Evolutionary conservation across 2,888 invertebrate genomes (phyloP).

Genomic region (Synanthedon andrenaeformis): DNA sequence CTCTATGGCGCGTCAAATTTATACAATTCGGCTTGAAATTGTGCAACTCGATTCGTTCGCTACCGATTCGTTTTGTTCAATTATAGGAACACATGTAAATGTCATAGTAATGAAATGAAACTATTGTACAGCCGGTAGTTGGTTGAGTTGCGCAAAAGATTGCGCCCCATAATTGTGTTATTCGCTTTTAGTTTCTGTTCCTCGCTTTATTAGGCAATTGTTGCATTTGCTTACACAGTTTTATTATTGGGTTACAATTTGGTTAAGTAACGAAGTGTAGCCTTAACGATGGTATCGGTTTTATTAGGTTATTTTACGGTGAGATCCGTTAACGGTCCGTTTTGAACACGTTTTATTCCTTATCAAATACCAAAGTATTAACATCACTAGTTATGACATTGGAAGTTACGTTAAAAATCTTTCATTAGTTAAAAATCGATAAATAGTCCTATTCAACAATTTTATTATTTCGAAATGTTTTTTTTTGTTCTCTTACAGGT

Average conservation of each 20-base stretch:
- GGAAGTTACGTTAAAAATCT: too few relatives aligned
- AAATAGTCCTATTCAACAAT: neutral
- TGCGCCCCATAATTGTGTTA: conserved; percentile 14
- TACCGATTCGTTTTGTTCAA: conserved; percentile 48
- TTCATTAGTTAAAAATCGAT: too few relatives aligned
- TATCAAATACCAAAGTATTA: too few relatives aligned
- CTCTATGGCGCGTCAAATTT: neutral
- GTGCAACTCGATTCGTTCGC: conserved; percentile 9
- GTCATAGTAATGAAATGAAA: conserved; percentile 42
- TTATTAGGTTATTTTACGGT: conserved; percentile 14
- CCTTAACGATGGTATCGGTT: conserved; percentile 10
- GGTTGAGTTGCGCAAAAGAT: conserved; percentile 25
- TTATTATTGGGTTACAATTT: conserved; percentile 10
- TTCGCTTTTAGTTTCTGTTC: conserved; percentile 17
- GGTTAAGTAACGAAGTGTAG: conserved; percentile 5
- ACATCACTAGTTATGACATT: too few relatives aligned
- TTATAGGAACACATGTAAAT: conserved; percentile 57
- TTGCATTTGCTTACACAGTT: conserved; percentile 21
- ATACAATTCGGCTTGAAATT: neutral
- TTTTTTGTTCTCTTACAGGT: neutral
- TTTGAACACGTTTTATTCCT: too few relatives aligned
- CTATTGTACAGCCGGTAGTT: conserved; percentile 16
- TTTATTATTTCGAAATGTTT: neutral
- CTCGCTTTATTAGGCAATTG: conserved; percentile 23
- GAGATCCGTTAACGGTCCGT: neutral